phyloP scores from a whole-genome alignment of 2,797 vertebrate genomes.

The Pangasius sanitwongsei region DNA sequence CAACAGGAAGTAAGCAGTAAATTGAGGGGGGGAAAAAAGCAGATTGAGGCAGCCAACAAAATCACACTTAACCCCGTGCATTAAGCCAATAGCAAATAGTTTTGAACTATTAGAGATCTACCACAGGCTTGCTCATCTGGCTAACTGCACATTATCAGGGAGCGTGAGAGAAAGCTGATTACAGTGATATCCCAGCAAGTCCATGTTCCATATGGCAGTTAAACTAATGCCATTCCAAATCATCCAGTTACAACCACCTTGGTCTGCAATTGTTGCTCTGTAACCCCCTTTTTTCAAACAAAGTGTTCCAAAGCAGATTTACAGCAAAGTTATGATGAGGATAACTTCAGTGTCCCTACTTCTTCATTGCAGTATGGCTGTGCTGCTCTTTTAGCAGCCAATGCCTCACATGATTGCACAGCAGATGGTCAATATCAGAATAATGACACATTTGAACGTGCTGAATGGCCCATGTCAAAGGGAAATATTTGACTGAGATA shows the following conservation, averaged over 20 bases:
- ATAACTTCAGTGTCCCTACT: background rate
- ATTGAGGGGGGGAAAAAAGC: background rate
- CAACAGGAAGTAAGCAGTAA: background rate
- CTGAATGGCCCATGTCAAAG: constrained; percentile 2
- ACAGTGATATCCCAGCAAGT: constrained; percentile 6
- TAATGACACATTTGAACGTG: constrained; percentile 1
- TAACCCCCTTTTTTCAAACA: background rate
- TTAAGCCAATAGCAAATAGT: background rate
- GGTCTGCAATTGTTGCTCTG: background rate
- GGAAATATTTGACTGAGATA: constrained; percentile 10
- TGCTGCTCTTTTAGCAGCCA: background rate
- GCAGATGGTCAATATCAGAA: constrained; percentile 28
- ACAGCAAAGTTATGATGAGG: background rate
- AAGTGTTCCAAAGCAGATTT: constrained; percentile 1
- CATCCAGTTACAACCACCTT: background rate
- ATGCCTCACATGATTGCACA: constrained; percentile 4
- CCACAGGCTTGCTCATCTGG: background rate
- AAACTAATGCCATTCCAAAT: background rate
- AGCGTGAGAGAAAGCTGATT: background rate
- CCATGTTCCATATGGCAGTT: constrained; percentile 18
- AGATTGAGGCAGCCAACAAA: background rate
- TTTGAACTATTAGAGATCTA: background rate
- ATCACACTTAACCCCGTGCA: background rate
- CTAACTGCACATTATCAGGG: constrained; percentile 22
- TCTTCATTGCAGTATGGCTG: background rate